Evolutionary conservation across 2,797 vertebrate species (phyloP).

Genomic region (Chrosomus eos): DNA sequence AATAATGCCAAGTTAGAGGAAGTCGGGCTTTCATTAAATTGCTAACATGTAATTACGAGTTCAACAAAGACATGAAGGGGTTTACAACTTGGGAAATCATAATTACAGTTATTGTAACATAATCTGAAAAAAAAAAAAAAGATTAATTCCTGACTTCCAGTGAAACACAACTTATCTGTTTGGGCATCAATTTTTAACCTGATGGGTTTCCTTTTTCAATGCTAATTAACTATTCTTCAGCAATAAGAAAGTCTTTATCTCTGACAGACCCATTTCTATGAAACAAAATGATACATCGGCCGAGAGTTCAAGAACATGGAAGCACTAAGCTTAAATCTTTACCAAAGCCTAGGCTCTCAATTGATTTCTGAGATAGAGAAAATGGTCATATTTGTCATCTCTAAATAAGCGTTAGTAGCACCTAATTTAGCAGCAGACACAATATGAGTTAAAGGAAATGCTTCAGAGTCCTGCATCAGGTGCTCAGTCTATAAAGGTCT

Average conservation of each 20-base stretch:
- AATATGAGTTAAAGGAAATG: conserved; percentile 52
- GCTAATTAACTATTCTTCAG: background rate
- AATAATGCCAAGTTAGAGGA: background rate
- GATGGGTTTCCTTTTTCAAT: background rate
- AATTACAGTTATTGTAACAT: background rate
- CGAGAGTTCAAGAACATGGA: background rate
- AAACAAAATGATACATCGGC: conserved; percentile 4
- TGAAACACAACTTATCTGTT: conserved; percentile 3
- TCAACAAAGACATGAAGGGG: background rate
- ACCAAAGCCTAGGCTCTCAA: conserved; percentile 22
- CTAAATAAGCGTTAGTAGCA: background rate
- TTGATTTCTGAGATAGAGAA: conserved; percentile 26
- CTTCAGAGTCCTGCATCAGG: conserved; percentile 15
- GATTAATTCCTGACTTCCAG: background rate
- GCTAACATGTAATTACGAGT: background rate
- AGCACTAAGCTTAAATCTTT: conserved; percentile 6
- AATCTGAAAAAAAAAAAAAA: background rate
- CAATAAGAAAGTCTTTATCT: background rate
- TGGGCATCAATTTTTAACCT: background rate
- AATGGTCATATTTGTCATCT: conserved; percentile 6
- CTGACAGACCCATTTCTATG: conserved; percentile 34
- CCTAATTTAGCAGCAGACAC: conserved; percentile 21
- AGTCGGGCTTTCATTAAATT: background rate
- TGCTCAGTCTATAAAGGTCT: conserved; percentile 30
- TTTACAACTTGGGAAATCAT: background rate